These are phyloP conservation scores for Amazonetta brasiliensis DNA, from an alignment of 2,797 vertebrate species.

Conservation along the genomic window DNA sequence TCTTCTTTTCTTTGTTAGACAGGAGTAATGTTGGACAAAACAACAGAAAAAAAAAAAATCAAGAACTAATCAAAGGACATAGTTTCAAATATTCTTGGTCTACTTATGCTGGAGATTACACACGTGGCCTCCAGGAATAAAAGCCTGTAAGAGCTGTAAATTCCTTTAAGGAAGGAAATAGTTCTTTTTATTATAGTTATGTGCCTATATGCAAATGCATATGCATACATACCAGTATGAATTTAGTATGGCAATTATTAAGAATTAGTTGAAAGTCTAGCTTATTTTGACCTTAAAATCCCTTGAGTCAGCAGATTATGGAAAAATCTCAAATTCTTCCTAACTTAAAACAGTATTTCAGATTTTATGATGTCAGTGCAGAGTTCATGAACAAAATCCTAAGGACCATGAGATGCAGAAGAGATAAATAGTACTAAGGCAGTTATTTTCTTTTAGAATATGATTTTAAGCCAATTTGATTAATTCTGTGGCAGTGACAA, in stretches of 20 bases:
- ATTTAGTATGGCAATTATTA: neutral
- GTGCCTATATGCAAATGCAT: neutral
- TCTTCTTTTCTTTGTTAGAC: neutral
- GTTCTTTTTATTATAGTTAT: neutral
- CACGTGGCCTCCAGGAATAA: neutral
- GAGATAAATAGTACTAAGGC: neutral
- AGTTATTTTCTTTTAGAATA: neutral
- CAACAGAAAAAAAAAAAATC: neutral
- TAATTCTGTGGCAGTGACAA: neutral
- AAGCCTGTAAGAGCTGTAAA: neutral
- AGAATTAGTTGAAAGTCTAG: slow-evolving; percentile 11
- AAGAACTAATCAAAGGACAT: neutral
- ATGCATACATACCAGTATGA: neutral
- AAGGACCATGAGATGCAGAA: neutral
- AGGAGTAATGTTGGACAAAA: neutral
- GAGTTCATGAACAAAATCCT: neutral
- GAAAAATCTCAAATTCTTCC: slow-evolving; percentile 8
- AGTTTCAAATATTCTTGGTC: neutral
- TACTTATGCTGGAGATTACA: neutral
- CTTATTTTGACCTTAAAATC: slow-evolving; percentile 40
- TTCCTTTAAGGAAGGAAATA: neutral
- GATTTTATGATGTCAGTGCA: neutral
- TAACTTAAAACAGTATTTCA: neutral
- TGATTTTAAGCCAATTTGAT: neutral
- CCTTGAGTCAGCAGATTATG: slow-evolving; percentile 5